Evolutionary conservation across 2,797 vertebrate genomes (phyloP), one percentile per base, ranked within the genome.

Genomic region (Spheniscus humboldti): DNA sequence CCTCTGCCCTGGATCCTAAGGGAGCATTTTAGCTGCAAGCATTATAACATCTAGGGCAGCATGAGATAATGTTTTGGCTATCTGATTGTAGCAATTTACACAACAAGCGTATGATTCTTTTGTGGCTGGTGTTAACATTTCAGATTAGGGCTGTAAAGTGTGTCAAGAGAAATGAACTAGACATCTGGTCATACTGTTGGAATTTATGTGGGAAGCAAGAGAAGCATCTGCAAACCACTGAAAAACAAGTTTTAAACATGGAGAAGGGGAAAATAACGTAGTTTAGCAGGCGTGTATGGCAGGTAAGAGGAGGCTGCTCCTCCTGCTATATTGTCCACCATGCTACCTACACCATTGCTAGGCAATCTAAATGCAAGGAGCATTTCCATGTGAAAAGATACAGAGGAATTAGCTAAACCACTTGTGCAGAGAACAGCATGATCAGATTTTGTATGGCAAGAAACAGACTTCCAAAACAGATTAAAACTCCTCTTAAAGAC

Each of bases 121-220:
- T 35, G 69, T 60, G 85, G 82, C 57, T 84, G 50, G 60, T 35
- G 59, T 79, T 50, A 94, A 91, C 52, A 69, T 95, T 90, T 96
- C 9, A 25, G 55, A 41, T 92, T 68, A 91, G 69, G 62, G 59
- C 52, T 78, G 35, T 43, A 56, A 94, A 95, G 47, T 59, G 60
- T 95, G 75, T 86, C 28, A 4, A 83, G 87, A 96, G 89, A 92
- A 94, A 83, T 7, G 4, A 55, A 63, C 62, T 41, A 96, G 93
- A 96, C 95, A 55, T 95, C 92, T 73, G 89, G 89, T 96, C 92
- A 96, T 91, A 76, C 31, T 47, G 35, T 43, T 94, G 94, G 96
- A 96, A 97, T 97, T 93, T 86, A 92, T 79, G 89, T 94, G 94
- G 92, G 92, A 97, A 88, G 90, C 13, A 48, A 94, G 9, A 92